Conservation (phyloP, 1,140 invertebrate genomes). For the Platorchestia sp. region DNA sequence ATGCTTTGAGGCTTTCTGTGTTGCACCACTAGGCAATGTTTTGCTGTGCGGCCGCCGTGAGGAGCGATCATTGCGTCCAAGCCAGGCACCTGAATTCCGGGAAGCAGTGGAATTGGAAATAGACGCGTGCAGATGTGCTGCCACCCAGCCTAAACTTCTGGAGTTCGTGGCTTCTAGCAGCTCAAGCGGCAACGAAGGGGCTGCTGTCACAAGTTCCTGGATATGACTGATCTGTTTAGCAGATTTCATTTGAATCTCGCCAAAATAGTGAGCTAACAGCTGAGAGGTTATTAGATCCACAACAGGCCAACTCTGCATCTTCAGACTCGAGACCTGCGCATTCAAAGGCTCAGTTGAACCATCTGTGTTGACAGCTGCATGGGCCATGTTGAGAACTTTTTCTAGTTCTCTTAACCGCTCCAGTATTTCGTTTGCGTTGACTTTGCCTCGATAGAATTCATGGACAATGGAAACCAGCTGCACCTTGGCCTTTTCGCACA, state of each 20-base stretch:
- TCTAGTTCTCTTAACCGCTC: not conserved
- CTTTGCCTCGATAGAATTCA: not conserved
- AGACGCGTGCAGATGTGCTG: not conserved
- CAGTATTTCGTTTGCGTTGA: not conserved
- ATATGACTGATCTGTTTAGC: not conserved
- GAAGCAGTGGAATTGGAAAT: not conserved
- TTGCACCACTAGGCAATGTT: not conserved
- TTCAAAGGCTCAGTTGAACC: not conserved
- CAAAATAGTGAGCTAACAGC: not conserved
- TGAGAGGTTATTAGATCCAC: not conserved
- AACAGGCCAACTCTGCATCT: conserved; percentile 16
- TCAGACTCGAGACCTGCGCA: not conserved
- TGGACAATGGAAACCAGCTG: not conserved
- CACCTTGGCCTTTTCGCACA: not conserved
- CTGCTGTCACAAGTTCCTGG: not conserved
- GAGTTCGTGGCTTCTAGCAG: not conserved
- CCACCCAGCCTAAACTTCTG: not conserved
- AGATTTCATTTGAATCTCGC: not conserved
- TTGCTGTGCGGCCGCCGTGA: not conserved
- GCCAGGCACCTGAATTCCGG: not conserved
- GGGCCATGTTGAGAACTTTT: not conserved
- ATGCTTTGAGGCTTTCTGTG: not conserved
- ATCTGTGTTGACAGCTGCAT: not conserved
- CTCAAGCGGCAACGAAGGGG: not conserved
- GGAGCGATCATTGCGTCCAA: not conserved